Evolutionary conservation across 2,888 invertebrate genomes (phyloP).

Genomic region (Drosophila multiciliata): DNA sequence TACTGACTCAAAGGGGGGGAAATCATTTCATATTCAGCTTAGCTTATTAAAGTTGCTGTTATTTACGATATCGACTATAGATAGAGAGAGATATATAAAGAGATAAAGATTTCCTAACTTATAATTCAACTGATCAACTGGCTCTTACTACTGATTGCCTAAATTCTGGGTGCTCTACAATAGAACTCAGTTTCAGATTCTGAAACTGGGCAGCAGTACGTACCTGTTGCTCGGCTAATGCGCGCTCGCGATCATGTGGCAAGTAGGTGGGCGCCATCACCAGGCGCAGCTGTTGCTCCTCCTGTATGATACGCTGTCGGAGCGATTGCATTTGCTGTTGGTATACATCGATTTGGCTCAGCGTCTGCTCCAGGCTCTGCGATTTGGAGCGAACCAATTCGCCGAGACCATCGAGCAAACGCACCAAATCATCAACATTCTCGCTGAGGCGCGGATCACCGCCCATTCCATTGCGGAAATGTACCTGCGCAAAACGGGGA

Average conservation of each 20-base stretch:
- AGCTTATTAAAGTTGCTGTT: conserved; percentile 55
- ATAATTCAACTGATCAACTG: conserved; percentile 20
- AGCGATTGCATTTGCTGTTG: conserved; percentile 94
- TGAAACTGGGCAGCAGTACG: conserved; percentile 56
- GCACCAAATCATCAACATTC: conserved; percentile 89
- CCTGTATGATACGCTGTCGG: conserved; percentile 93
- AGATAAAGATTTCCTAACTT: conserved; percentile 30
- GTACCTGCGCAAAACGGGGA: conserved; percentile 87
- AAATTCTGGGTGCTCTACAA: conserved; percentile 31
- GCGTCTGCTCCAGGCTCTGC: conserved; percentile 89
- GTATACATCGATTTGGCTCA: conserved; percentile 94
- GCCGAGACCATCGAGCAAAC: conserved; percentile 88
- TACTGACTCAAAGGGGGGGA: conserved; percentile 11
- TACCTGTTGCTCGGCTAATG: conserved; percentile 95
- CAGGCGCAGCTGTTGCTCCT: conserved; percentile 94
- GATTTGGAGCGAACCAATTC: conserved; percentile 80
- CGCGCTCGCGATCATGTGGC: conserved; percentile 93
- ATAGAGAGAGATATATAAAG: conserved; percentile 1
- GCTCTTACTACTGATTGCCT: conserved; percentile 27
- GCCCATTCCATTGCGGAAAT: conserved; percentile 94
- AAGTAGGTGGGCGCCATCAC: conserved; percentile 93
- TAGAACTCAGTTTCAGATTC: conserved; percentile 16
- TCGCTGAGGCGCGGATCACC: conserved; percentile 91
- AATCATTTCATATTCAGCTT: conserved; percentile 26
- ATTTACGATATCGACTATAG: conserved; percentile 44